Evolutionary conservation across 2,797 vertebrate genomes (phyloP).

Genomic region (Enteromius treurensis): DNA sequence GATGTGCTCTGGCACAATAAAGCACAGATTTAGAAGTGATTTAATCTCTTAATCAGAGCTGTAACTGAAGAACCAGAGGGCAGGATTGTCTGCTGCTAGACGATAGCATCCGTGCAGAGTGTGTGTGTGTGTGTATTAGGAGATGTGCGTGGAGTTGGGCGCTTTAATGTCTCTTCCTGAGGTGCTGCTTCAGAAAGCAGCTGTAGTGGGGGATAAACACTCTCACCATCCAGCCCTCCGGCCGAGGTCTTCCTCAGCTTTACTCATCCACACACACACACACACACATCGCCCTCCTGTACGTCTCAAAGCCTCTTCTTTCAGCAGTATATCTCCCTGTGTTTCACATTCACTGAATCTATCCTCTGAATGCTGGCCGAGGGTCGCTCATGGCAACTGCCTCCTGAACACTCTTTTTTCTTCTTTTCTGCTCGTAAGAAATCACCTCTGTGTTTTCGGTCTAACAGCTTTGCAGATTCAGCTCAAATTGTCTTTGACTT

Average conservation of each 20-base stretch:
- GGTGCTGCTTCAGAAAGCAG: slow-evolving; percentile 77
- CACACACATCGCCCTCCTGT: neutral
- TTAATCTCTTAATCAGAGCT: slow-evolving; percentile 76
- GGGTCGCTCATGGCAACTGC: slow-evolving; percentile 59
- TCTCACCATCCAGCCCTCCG: slow-evolving; percentile 67
- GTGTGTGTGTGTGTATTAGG: slow-evolving; percentile 67
- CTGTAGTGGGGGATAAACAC: slow-evolving; percentile 79
- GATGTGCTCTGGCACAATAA: slow-evolving; percentile 57
- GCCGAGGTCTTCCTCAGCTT: slow-evolving; percentile 66
- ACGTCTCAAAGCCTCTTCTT: slow-evolving; percentile 4
- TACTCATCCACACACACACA: neutral
- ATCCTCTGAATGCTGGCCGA: slow-evolving; percentile 47
- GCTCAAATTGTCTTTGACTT: neutral
- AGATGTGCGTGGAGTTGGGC: slow-evolving; percentile 72
- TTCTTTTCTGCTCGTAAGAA: slow-evolving; percentile 26
- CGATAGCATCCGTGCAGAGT: slow-evolving; percentile 69
- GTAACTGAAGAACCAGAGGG: slow-evolving; percentile 67
- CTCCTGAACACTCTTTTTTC: slow-evolving; percentile 37
- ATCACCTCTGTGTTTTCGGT: slow-evolving; percentile 23
- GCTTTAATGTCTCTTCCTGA: slow-evolving; percentile 79
- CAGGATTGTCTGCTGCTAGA: slow-evolving; percentile 67
- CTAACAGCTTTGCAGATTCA: slow-evolving; percentile 12
- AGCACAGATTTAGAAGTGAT: slow-evolving; percentile 66
- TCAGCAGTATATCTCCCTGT: slow-evolving; percentile 45
- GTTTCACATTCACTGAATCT: slow-evolving; percentile 59